These are phyloP conservation scores for Tenebrio molitor DNA, from an alignment of 1,140 invertebrate genomes.

Conservation along the genomic window DNA sequence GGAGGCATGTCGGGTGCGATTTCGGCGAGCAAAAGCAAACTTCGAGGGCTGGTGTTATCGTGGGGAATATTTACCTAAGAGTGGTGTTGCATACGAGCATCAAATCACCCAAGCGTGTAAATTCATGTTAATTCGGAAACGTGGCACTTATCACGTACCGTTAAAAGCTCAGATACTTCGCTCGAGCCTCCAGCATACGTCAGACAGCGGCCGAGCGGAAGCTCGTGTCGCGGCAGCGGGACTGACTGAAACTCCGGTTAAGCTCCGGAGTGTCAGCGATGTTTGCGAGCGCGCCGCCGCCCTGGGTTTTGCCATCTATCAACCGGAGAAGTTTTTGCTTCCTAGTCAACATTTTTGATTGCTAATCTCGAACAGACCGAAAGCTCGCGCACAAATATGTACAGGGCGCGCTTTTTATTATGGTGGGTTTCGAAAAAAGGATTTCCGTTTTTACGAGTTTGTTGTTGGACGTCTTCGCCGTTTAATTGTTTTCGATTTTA, in stretches of 20 bases:
- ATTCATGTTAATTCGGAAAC: conserved; percentile 24
- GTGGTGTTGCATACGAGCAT: conserved; percentile 21
- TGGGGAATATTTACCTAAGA: conserved; percentile 17
- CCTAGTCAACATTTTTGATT: conserved; percentile 57
- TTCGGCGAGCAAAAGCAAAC: conserved; percentile 3
- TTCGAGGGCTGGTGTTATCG: neutral
- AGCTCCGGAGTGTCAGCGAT: conserved; percentile 42
- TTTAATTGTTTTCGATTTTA: conserved; percentile 36
- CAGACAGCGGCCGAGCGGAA: neutral
- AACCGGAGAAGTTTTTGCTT: conserved; percentile 51
- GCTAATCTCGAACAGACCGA: conserved; percentile 55
- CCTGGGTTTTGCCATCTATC: conserved; percentile 51
- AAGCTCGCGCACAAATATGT: conserved; percentile 41
- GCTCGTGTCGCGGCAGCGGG: conserved; percentile 15
- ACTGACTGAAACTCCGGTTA: conserved; percentile 45
- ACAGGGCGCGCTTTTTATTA: conserved; percentile 4
- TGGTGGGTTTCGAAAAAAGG: conserved; percentile 8
- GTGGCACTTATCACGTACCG: conserved; percentile 31
- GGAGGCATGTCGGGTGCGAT: conserved; percentile 12
- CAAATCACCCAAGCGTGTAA: conserved; percentile 18
- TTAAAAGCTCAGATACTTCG: conserved; percentile 20
- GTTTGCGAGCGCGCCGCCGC: conserved; percentile 48
- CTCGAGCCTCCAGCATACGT: neutral
- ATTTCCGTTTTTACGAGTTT: conserved; percentile 12
- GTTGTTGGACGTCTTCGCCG: conserved; percentile 13